Conservation (phyloP, 2,113 vertebrate species). For the Marmota monax region DNA sequence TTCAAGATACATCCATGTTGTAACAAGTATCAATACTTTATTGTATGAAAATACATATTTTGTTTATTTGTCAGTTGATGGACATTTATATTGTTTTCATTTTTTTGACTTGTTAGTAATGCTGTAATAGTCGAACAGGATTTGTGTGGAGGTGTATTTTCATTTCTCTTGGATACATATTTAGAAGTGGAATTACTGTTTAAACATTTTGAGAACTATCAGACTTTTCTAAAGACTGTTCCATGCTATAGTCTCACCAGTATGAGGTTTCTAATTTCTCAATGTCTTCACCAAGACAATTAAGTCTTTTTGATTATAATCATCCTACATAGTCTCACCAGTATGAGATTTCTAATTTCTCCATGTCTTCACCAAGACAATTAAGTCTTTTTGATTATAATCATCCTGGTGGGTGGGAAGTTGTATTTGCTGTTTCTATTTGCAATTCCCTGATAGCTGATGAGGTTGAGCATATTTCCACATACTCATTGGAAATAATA, state of each 20-base stretch:
- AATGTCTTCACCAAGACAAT: background rate
- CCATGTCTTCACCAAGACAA: background rate
- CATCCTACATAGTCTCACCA: background rate
- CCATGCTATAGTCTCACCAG: background rate
- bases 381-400: too few relatives aligned
- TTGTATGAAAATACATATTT: conserved; percentile 7
- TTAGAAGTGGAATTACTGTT: background rate
- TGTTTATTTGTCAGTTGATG: background rate
- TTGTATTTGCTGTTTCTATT: conserved; percentile 26
- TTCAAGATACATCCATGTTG: background rate
- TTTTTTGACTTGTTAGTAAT: conserved; percentile 17
- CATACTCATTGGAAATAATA: background rate
- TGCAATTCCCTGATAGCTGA: background rate
- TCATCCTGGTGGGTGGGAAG: background rate
- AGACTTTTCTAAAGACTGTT: background rate
- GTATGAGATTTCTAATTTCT: background rate
- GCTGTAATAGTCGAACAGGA: background rate
- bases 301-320: too few relatives aligned
- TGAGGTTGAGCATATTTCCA: conserved; percentile 17
- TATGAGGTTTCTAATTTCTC: background rate
- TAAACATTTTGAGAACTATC: conserved; percentile 35
- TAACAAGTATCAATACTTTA: background rate
- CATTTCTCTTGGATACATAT: conserved; percentile 18
- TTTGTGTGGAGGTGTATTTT: conserved; percentile 43
- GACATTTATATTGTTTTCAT: background rate